A percentile compares a stretch with the other conserved stretches of the same genome.
Evolutionary conservation across 2,113 vertebrate genomes (phyloP).

Genomic region (Nycticryphes semicollaris): DNA sequence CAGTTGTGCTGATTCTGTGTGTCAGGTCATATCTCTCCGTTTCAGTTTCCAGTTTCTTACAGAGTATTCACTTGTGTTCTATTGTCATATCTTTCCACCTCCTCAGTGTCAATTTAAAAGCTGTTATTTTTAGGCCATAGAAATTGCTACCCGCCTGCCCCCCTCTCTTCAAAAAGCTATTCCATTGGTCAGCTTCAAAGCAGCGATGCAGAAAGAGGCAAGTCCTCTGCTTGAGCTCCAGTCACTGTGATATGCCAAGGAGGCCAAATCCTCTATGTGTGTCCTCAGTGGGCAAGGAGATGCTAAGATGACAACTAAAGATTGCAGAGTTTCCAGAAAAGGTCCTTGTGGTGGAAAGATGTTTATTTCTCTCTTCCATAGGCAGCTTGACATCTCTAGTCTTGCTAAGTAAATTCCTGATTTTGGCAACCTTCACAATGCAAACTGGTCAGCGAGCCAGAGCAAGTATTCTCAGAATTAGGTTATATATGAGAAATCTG

Average conservation of each 20-base stretch:
- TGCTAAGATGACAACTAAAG: not conserved
- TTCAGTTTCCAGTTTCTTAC: constrained; percentile 31
- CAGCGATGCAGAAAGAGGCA: not conserved
- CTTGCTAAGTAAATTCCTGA: not conserved
- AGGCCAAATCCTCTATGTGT: not conserved
- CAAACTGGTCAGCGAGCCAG: too few relatives aligned
- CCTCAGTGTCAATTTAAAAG: not conserved
- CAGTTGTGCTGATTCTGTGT: constrained; percentile 32
- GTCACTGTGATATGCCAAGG: not conserved
- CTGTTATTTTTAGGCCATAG: constrained; percentile 45
- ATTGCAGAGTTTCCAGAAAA: not conserved
- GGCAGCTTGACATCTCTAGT: not conserved
- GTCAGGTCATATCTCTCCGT: constrained; percentile 20
- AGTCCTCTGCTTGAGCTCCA: not conserved
- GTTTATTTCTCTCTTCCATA: not conserved
- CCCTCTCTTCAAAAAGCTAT: not conserved
- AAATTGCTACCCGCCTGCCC: not conserved
- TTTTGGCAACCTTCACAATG: not conserved
- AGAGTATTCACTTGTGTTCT: constrained; percentile 10
- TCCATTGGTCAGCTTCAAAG: not conserved
- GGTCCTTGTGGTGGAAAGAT: not conserved
- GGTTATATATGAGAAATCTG: not conserved
- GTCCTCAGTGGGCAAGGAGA: not conserved
- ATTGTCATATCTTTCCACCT: constrained; percentile 21
- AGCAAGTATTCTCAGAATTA: not conserved